A percentile compares a stretch with the other conserved stretches of the same genome.
These are phyloP conservation scores for Hirtodrosophila duncani DNA, from an alignment of 2,888 invertebrate species.

Conservation along the genomic window DNA sequence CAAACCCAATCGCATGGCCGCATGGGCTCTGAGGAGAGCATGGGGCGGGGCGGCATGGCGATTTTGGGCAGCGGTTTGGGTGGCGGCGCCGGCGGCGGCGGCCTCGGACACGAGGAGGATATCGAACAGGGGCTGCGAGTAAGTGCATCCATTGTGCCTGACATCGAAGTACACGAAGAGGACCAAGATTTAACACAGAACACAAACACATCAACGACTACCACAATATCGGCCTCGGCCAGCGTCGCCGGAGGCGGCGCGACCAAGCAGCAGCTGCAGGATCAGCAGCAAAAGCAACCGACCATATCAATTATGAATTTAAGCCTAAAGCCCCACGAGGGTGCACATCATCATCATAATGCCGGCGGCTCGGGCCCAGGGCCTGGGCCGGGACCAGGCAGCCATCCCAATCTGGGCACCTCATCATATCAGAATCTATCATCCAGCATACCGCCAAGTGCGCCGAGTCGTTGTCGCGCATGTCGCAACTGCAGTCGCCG, in stretches of 20 bases:
- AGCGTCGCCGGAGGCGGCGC: slow-evolving; percentile 50
- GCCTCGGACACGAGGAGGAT: slow-evolving; percentile 79
- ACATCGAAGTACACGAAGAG: slow-evolving; percentile 79
- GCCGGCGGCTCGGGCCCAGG: slow-evolving; percentile 1
- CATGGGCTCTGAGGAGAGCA: slow-evolving; percentile 89
- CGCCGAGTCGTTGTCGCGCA: slow-evolving; percentile 82
- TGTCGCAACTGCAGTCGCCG: slow-evolving; percentile 86
- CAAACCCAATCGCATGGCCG: slow-evolving; percentile 85
- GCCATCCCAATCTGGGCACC: slow-evolving; percentile 67
- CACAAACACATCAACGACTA: slow-evolving; percentile 52
- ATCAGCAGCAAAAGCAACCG: slow-evolving; percentile 79
- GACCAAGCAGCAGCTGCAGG: slow-evolving; percentile 66
- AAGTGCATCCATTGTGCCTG: slow-evolving; percentile 77
- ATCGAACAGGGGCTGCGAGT: slow-evolving; percentile 73
- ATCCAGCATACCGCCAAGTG: slow-evolving; percentile 77
- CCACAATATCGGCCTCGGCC: slow-evolving; percentile 45
- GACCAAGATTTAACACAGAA: slow-evolving; percentile 63
- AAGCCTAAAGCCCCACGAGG: slow-evolving; percentile 61
- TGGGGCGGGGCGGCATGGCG: slow-evolving; percentile 79
- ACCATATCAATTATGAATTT: slow-evolving; percentile 79
- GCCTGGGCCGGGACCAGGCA: slow-evolving; percentile 15
- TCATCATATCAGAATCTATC: slow-evolving; percentile 80
- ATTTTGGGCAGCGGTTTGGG: slow-evolving; percentile 65
- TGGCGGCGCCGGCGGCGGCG: too few relatives aligned
- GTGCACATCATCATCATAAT: not conserved